Evolutionary conservation across 2,888 invertebrate genomes (phyloP).

Genomic region (Heliconius ismenius): DNA sequence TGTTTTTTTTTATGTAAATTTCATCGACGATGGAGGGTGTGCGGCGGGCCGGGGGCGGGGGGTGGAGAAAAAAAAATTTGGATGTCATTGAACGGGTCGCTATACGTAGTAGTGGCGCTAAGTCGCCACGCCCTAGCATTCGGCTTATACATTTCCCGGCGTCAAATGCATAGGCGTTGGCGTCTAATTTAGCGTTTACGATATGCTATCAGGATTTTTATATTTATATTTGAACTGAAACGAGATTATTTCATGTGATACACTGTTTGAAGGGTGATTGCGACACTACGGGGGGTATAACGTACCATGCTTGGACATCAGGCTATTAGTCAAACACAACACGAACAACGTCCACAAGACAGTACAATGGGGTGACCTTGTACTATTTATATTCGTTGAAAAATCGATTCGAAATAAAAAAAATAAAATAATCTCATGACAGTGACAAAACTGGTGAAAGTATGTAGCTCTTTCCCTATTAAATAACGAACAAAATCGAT

Average conservation of each 20-base stretch:
- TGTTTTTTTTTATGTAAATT: conserved; percentile 60
- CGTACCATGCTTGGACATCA: conserved; percentile 71
- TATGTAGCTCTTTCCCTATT: background rate
- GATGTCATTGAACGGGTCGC: conserved; percentile 79
- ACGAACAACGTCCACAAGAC: conserved; percentile 61
- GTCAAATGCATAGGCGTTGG: conserved; percentile 61
- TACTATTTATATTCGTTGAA: conserved; percentile 11
- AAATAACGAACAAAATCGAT: background rate
- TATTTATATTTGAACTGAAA: conserved; percentile 49
- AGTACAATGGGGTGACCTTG: conserved; percentile 29
- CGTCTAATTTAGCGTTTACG: conserved; percentile 63
- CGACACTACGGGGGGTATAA: conserved; percentile 42
- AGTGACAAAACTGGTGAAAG: conserved; percentile 58
- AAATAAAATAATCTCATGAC: conserved; percentile 77
- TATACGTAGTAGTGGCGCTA: conserved; percentile 70
- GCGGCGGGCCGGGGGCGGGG: conserved; percentile 77
- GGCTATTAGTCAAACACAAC: conserved; percentile 74
- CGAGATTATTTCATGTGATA: conserved; percentile 74
- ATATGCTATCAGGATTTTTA: conserved; percentile 62
- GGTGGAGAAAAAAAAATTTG: conserved; percentile 77
- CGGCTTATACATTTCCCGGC: conserved; percentile 40
- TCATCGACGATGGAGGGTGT: conserved; percentile 78
- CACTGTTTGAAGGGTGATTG: conserved; percentile 38
- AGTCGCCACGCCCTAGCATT: conserved; percentile 60
- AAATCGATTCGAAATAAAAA: conserved; percentile 44